These are phyloP conservation scores for Myotis vivesi DNA, from an alignment of 2,797 vertebrate species.

Conservation along the genomic window DNA sequence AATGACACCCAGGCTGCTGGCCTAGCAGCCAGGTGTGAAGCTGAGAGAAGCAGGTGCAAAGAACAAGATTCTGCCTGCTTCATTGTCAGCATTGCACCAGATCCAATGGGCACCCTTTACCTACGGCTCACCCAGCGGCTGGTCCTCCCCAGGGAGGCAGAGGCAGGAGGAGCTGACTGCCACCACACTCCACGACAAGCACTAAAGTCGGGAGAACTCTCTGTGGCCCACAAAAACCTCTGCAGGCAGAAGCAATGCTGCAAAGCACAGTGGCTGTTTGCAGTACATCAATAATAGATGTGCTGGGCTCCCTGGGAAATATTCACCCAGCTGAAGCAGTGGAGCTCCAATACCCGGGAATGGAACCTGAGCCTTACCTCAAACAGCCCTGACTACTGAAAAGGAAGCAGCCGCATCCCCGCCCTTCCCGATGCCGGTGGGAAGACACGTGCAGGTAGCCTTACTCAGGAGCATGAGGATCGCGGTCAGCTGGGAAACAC, in stretches of 20 bases:
- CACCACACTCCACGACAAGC: rapidly evolving
- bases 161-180: not conserved
- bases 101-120: rapidly evolving
- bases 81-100: not conserved
- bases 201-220: not conserved
- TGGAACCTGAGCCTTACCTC: not conserved
- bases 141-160: not conserved
- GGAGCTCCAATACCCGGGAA: not conserved
- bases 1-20: not conserved
- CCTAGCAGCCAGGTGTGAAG: not conserved
- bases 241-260: constrained; percentile 10
- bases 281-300: constrained; percentile 63
- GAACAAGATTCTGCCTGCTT: not conserved
- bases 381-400: not conserved
- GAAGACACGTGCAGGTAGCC: not conserved
- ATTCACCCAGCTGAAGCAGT: not conserved
- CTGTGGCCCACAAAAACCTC: not conserved
- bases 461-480: not conserved
- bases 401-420: not conserved
- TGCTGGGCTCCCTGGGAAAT: not conserved
- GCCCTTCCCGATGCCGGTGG: not conserved
- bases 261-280: not conserved
- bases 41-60: not conserved
- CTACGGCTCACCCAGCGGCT: not conserved
- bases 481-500: not conserved